phyloP scores from a whole-genome alignment of 2,888 invertebrate genomes.

The Tridacna gigas region DNA sequence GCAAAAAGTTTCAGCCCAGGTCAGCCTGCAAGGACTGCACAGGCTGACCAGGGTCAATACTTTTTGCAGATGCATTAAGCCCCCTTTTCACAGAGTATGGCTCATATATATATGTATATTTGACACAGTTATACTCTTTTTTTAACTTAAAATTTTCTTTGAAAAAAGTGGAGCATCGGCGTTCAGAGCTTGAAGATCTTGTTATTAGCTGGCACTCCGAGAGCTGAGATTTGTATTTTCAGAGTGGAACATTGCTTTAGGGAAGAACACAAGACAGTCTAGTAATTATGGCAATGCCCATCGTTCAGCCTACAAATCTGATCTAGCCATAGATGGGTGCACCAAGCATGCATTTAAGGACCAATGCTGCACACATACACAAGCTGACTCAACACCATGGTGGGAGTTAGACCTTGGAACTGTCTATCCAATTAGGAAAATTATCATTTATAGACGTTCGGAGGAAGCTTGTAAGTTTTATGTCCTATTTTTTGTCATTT shows the following conservation, averaged over 20 bases:
- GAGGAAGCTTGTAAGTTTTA: slow-evolving; percentile 9
- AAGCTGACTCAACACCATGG: slow-evolving; percentile 37
- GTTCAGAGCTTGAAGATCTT: neutral
- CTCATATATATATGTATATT: too few relatives aligned
- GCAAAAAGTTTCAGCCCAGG: too few relatives aligned
- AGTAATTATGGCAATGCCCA: slow-evolving; percentile 3
- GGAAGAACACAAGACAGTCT: slow-evolving; percentile 44
- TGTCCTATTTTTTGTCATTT: too few relatives aligned
- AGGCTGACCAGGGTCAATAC: too few relatives aligned
- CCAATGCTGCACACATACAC: slow-evolving; percentile 30
- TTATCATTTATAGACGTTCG: slow-evolving; percentile 6
- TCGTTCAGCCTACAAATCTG: neutral
- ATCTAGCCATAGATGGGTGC: slow-evolving; percentile 36
- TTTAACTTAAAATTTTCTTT: too few relatives aligned
- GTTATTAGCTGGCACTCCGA: neutral
- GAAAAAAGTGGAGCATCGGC: too few relatives aligned
- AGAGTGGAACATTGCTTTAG: slow-evolving; percentile 52
- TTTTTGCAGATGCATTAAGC: too few relatives aligned
- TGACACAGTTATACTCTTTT: too few relatives aligned
- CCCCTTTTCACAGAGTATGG: too few relatives aligned
- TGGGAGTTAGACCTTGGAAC: slow-evolving; percentile 54
- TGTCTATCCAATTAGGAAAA: slow-evolving; percentile 25
- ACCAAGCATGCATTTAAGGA: neutral
- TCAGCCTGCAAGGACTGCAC: too few relatives aligned
- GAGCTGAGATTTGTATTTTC: neutral